A percentile compares a stretch with the other conserved stretches of the same genome.
phyloP scores from a whole-genome alignment of 2,113 vertebrate species.

The Anolis carolinensis region DNA sequence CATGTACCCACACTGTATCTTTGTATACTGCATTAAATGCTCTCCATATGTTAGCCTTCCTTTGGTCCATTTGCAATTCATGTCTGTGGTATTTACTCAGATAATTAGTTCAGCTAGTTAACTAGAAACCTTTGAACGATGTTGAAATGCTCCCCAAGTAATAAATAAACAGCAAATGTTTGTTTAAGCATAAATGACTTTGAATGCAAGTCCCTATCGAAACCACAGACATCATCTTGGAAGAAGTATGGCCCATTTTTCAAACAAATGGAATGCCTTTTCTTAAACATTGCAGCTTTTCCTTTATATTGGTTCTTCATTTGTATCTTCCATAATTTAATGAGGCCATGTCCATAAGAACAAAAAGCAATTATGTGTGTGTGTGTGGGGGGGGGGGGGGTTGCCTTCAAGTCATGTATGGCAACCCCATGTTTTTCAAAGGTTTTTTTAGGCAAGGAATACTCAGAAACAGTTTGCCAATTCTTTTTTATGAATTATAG shows the following conservation, averaged over 20 bases:
- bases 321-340: not conserved
- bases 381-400: too few species aligned
- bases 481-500: too few species aligned
- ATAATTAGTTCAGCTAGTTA: not conserved
- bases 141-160: not conserved
- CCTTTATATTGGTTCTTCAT: not conserved
- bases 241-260: not conserved
- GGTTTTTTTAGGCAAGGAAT: too few species aligned
- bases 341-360: too few species aligned
- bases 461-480: too few species aligned
- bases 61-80: not conserved
- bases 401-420: too few species aligned
- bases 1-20: not conserved
- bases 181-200: not conserved
- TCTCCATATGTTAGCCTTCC: not conserved
- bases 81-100: not conserved
- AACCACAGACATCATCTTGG: not conserved
- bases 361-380: too few species aligned
- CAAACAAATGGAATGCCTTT: not conserved
- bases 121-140: not conserved
- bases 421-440: too few species aligned
- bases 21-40: not conserved
- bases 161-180: not conserved
- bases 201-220: not conserved
- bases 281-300: not conserved